Percentiles rank a stretch among this genome's conserved stretches.
Evolutionary conservation across 2,113 vertebrate species (phyloP).

Genomic region (Periophthalmodon schlosseri): DNA sequence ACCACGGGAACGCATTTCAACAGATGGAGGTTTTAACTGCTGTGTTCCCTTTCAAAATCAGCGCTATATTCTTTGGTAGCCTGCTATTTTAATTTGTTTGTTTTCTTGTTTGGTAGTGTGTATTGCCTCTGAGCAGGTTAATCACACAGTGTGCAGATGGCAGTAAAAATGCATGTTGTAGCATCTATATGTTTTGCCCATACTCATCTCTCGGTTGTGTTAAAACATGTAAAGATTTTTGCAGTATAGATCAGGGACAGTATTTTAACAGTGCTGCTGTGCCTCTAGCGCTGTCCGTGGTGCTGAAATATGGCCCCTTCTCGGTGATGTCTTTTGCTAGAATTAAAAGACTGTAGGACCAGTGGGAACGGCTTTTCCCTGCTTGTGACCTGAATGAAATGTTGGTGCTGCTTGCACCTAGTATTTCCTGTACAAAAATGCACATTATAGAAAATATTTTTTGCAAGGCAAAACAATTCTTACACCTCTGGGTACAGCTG

Average conservation of each 20-base stretch:
- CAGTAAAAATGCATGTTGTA: conserved; percentile 30
- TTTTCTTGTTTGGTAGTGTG: conserved; percentile 59
- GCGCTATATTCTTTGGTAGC: conserved; percentile 64
- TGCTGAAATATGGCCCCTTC: conserved; percentile 61
- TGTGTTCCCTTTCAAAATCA: conserved; percentile 65
- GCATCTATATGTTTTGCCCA: conserved; percentile 36
- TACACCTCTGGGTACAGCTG: conserved; percentile 59
- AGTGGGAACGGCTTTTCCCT: conserved; percentile 25
- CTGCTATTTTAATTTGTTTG: conserved; percentile 72
- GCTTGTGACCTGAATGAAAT: conserved; percentile 45
- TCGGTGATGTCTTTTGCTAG: conserved; percentile 21
- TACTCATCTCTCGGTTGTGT: conserved; percentile 38
- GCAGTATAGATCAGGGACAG: background rate
- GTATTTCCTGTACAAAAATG: conserved; percentile 47
- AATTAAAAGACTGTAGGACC: conserved; percentile 8
- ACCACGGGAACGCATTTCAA: conserved; percentile 76
- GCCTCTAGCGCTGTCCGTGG: conserved; percentile 63
- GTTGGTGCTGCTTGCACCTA: conserved; percentile 18
- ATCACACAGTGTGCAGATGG: conserved; percentile 34
- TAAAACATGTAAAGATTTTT: background rate
- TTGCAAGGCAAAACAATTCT: conserved; percentile 65
- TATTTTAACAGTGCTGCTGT: background rate
- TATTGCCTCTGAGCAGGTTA: conserved; percentile 50
- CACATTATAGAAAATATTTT: conserved; percentile 60
- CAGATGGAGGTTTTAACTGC: conserved; percentile 77